Conservation (phyloP, 2,113 vertebrate genomes). For the Trematocara stigmaticum region DNA sequence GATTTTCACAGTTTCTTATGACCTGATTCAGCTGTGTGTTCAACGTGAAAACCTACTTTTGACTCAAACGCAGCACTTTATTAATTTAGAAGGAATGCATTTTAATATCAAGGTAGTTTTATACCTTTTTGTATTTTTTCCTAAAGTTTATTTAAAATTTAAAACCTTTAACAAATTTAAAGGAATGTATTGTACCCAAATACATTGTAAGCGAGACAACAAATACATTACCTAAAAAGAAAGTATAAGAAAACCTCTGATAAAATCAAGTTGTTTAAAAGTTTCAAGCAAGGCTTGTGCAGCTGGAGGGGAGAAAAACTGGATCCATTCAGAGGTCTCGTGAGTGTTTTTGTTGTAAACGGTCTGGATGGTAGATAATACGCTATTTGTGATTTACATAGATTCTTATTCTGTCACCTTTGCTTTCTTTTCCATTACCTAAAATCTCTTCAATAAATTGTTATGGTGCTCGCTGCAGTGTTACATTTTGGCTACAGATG, state of each 20-base stretch:
- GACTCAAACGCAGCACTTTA: background rate
- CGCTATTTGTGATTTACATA: background rate
- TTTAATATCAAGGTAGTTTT: background rate
- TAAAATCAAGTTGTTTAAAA: fast-evolving
- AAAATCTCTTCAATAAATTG: background rate
- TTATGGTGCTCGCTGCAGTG: background rate
- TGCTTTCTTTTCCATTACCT: background rate
- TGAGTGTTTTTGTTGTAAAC: background rate
- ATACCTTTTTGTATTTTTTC: background rate
- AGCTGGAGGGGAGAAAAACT: background rate
- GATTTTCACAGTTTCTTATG: background rate
- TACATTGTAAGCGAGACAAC: background rate
- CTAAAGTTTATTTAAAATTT: background rate
- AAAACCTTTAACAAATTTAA: background rate
- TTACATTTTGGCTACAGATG: background rate
- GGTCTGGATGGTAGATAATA: background rate
- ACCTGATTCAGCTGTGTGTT: fast-evolving
- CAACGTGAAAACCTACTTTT: background rate
- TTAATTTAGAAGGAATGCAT: background rate
- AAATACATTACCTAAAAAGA: background rate
- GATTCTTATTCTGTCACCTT: background rate
- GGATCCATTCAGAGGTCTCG: background rate
- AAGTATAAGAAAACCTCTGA: background rate
- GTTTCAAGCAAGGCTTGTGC: background rate
- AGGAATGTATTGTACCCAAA: background rate